phyloP scores from a whole-genome alignment of 2,113 vertebrate genomes.

The Ancistrus triradiatus region DNA sequence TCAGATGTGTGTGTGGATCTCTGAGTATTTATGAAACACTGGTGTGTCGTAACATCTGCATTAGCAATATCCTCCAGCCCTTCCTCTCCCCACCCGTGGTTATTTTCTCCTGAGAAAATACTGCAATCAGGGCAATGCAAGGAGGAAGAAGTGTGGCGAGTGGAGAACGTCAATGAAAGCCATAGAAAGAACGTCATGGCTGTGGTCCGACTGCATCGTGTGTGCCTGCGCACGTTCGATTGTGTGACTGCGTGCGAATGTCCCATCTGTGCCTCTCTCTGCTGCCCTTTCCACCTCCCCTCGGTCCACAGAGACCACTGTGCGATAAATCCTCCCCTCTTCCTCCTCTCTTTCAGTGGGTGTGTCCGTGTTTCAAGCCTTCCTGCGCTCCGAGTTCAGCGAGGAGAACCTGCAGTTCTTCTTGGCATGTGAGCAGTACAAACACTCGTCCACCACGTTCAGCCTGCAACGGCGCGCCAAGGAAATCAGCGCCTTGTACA shows the following conservation, averaged over 20 bases:
- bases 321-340: not conserved
- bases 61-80: slow-evolving; percentile 8
- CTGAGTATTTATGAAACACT: slow-evolving; percentile 23
- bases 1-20: too few relatives aligned
- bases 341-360: slow-evolving; percentile 52
- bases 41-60: slow-evolving; percentile 31
- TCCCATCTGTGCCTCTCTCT: too few relatives aligned
- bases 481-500: slow-evolving; percentile 84
- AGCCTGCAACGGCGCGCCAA: slow-evolving; percentile 78
- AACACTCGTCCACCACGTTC: slow-evolving; percentile 78
- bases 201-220: too few relatives aligned
- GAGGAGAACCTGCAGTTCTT: slow-evolving; percentile 97
- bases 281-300: not conserved
- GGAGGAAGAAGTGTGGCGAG: too few relatives aligned
- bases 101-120: slow-evolving; percentile 12
- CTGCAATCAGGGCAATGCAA: slow-evolving; percentile 11
- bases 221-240: slow-evolving; percentile 4
- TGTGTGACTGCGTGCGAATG: slow-evolving; percentile 8
- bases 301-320: not conserved
- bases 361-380: slow-evolving; percentile 77
- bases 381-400: slow-evolving; percentile 91
- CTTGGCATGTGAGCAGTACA: slow-evolving; percentile 88
- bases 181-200: not conserved
- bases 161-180: too few relatives aligned
- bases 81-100: slow-evolving; percentile 1